Percentiles rank a stretch among this genome's conserved stretches.
phyloP scores from a whole-genome alignment of 2,888 invertebrate genomes.

The Anaspis maculata region DNA sequence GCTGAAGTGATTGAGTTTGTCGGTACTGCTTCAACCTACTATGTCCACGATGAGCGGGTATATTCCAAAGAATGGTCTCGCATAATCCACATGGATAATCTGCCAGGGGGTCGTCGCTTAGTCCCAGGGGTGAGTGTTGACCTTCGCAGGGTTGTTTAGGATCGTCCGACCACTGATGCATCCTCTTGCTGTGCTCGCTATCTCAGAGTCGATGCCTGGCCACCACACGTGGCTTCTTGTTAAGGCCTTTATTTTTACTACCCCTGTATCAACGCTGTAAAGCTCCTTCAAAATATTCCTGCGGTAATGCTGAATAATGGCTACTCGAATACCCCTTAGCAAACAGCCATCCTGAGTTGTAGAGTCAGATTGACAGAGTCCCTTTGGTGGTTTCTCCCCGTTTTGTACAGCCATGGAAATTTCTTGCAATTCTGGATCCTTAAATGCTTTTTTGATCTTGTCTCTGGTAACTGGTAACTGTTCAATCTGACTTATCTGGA shows the following conservation, averaged over 20 bases:
- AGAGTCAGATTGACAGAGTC: background rate
- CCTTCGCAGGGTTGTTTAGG: constrained; percentile 12
- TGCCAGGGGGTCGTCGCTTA: constrained; percentile 20
- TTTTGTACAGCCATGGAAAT: background rate
- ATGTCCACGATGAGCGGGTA: constrained; percentile 14
- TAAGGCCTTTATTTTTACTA: constrained; percentile 20
- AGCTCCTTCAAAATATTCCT: constrained; percentile 1
- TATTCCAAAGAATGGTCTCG: constrained; percentile 18
- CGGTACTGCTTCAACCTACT: constrained; percentile 19
- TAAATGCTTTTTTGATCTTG: constrained; percentile 1
- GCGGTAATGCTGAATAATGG: background rate
- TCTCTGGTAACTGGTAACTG: constrained; percentile 1
- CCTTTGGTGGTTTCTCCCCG: constrained; percentile 1
- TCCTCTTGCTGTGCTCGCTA: constrained; percentile 16
- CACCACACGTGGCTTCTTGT: constrained; percentile 21
- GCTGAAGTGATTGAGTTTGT: constrained; percentile 9
- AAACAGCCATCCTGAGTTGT: constrained; percentile 1
- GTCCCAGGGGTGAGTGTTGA: constrained; percentile 19
- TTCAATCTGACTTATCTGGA: constrained; percentile 3
- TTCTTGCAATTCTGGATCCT: constrained; percentile 2
- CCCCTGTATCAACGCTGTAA: constrained; percentile 3
- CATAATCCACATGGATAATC: constrained; percentile 28
- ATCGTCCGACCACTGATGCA: constrained; percentile 14
- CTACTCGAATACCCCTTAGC: constrained; percentile 1
- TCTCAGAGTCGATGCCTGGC: constrained; percentile 18